Conservation (phyloP, 37 sponge, comb jelly and placozoan genomes). For the Lycopodina hypogea region DNA sequence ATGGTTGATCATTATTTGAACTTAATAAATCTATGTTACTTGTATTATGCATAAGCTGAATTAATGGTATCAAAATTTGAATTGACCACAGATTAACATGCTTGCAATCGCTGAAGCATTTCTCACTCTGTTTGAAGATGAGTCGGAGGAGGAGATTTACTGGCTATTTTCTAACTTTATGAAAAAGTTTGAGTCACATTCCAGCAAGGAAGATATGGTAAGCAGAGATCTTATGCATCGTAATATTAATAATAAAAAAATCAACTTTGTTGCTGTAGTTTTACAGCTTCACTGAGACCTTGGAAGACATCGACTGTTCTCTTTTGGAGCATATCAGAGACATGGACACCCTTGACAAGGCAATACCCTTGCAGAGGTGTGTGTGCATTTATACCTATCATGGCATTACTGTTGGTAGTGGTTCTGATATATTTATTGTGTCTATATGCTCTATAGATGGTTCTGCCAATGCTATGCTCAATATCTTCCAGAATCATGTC, state of each 20-base stretch:
- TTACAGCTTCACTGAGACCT: background rate
- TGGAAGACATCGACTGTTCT: conserved; percentile 30
- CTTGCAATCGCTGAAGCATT: conserved; percentile 31
- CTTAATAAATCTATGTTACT: too few species aligned
- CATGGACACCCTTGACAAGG: conserved; percentile 10
- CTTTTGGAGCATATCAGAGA: conserved; percentile 22
- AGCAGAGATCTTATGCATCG: background rate
- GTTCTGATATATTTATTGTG: background rate
- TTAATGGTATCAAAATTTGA: too few species aligned
- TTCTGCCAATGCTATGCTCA: conserved; percentile 42
- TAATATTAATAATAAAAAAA: background rate
- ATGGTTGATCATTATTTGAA: too few species aligned
- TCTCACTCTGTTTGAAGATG: conserved; percentile 30
- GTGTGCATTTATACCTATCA: background rate
- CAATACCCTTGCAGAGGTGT: conserved; percentile 28
- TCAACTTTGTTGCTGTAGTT: background rate
- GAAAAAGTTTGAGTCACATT: conserved; percentile 21
- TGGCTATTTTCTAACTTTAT: conserved; percentile 50
- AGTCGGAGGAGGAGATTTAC: conserved; percentile 28
- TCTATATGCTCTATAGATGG: conserved; percentile 32
- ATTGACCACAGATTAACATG: background rate
- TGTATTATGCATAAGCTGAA: too few species aligned
- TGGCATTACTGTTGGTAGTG: background rate
- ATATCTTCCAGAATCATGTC: conserved; percentile 27
- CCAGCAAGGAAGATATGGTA: conserved; percentile 9